These are phyloP conservation scores for Chiridota heheva DNA, from an alignment of 35 echinoderm and acorn worm genomes.

Conservation along the genomic window DNA sequence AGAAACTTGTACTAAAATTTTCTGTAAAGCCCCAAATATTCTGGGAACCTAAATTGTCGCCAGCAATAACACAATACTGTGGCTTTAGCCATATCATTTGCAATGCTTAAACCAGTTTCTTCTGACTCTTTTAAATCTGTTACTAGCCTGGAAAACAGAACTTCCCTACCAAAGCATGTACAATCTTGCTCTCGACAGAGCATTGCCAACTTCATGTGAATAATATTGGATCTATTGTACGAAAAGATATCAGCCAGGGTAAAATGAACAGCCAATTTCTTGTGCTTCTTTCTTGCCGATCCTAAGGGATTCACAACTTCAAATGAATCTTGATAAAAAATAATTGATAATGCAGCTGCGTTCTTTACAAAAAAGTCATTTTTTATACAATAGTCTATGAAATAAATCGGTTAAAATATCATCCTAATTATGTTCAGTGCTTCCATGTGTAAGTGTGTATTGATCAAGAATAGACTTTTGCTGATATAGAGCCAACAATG, in stretches of 20 bases:
- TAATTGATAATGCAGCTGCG: slow-evolving; percentile 31
- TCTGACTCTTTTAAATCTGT: slow-evolving; percentile 47
- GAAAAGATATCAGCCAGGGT: slow-evolving; percentile 53
- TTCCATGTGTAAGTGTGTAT: not conserved
- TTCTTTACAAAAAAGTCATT: slow-evolving; percentile 37
- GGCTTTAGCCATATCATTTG: not conserved
- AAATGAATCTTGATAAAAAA: slow-evolving; percentile 67
- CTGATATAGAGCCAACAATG: not conserved
- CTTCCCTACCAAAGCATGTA: slow-evolving; percentile 28
- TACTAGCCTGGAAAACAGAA: slow-evolving; percentile 43
- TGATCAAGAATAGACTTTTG: not conserved
- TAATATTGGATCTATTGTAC: slow-evolving; percentile 44
- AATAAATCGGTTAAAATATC: slow-evolving; percentile 30
- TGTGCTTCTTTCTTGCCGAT: slow-evolving; percentile 70
- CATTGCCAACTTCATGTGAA: slow-evolving; percentile 50
- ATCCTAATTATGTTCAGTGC: not conserved
- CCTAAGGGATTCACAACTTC: slow-evolving; percentile 67
- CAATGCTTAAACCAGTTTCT: not conserved
- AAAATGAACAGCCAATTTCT: slow-evolving; percentile 54
- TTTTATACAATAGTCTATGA: not conserved
- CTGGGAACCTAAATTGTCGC: slow-evolving; percentile 68
- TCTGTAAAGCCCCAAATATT: slow-evolving; percentile 51
- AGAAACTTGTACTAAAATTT: slow-evolving; percentile 35
- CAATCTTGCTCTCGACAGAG: slow-evolving; percentile 51
- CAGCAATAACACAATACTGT: slow-evolving; percentile 20